Base-by-base conservation (phyloP, 2,113 vertebrate species). In the Calcarius ornatus region DNA sequence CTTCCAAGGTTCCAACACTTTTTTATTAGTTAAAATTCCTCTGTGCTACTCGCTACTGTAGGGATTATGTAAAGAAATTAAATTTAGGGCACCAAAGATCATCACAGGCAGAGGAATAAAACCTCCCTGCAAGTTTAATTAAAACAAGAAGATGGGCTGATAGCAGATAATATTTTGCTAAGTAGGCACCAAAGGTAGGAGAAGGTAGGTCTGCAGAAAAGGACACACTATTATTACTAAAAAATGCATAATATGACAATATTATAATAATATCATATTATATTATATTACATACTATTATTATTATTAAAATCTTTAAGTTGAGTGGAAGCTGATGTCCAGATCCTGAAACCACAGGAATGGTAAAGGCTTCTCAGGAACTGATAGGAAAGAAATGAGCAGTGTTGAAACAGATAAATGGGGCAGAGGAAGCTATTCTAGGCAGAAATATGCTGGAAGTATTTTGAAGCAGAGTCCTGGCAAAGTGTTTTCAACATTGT, bases 31-130 rank as follows among this genome's bases (percentile, higher is more conserved):
- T 86, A 43, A 66, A 90, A 68, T 10, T 75, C 66, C 19, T 68
- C 61, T 77, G 79, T 71, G 37, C 33, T 81, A 54, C 51, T 70
- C 68, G 45, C 27, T 77, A 57, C 64, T 47, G 15, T 15, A 81
- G 50, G 28, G 72, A 81, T 78, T 94, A 73, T 50, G 45, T 71
- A 86, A 88, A 73, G 21, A 93, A 93, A 92, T 88, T 92, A 96
- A 86, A 86, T 81, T 83, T 73, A 63, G 33, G 64, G 50, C 25
- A 71, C 56, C 22, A 60, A 86, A 78, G 80, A 88, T 75, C 64
- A 81, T 84, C 60, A 21, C 17, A 86, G 42, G 30, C 38, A 91
- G 51, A 90, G 56, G 43, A 90, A 90, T 75, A 83, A 81, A 90
- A 93, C 56, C 76, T 92, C 40, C 47, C 64, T 88, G 82, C 12